phyloP scores from a whole-genome alignment of 2,888 invertebrate genomes.

The Euplexia lucipara region DNA sequence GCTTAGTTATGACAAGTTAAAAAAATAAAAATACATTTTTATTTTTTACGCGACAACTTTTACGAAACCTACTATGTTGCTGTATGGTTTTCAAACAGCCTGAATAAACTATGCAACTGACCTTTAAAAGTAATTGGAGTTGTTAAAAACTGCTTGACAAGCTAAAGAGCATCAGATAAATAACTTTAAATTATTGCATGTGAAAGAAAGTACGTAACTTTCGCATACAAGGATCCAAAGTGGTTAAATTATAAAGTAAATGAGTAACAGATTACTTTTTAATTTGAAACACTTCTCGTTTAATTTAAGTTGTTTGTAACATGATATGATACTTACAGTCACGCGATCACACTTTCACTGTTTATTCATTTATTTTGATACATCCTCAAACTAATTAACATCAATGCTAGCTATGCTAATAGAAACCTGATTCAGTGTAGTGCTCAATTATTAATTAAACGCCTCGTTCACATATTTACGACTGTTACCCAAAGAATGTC shows the following conservation, averaged over 20 bases:
- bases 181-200: too few relatives aligned
- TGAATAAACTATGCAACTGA: conserved; percentile 11
- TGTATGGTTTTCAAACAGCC: conserved; percentile 8
- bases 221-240: conserved; percentile 4
- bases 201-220: conserved; percentile 1
- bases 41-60: too few relatives aligned
- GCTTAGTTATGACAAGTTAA: too few relatives aligned
- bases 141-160: conserved; percentile 17
- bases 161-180: background rate
- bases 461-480: background rate
- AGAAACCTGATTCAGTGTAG: conserved; percentile 2
- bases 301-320: conserved; percentile 49
- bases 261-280: conserved; percentile 19
- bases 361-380: conserved; percentile 44
- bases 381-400: conserved; percentile 38
- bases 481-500: conserved; percentile 7
- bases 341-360: conserved; percentile 50
- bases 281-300: conserved; percentile 42
- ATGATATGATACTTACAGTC: conserved; percentile 57
- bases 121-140: conserved; percentile 29
- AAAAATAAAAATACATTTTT: too few relatives aligned
- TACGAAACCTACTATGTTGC: too few relatives aligned
- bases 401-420: conserved; percentile 19
- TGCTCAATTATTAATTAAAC: conserved; percentile 24
- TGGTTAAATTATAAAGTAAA: conserved; percentile 16